phyloP scores from a whole-genome alignment of 2,113 vertebrate genomes.

The Dasypus novemcinctus region DNA sequence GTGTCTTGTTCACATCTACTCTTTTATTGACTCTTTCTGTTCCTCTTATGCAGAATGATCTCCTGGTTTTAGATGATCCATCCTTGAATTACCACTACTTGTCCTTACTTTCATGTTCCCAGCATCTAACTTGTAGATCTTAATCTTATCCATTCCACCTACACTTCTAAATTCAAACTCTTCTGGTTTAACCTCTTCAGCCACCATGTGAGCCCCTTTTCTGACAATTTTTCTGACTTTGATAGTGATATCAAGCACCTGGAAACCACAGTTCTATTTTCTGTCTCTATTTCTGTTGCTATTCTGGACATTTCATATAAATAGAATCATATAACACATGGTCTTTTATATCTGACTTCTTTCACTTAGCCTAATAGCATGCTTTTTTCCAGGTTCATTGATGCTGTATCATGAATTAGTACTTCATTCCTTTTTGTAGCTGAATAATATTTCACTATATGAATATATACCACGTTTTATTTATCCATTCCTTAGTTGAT shows the following conservation, averaged over 20 bases:
- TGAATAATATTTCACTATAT: not conserved
- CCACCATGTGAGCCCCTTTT: not conserved
- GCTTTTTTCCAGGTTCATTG: not conserved
- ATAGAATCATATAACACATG: not conserved
- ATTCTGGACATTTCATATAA: not conserved
- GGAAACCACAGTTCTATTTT: not conserved
- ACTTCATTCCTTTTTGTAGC: conserved; percentile 19
- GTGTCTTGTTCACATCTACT: not conserved
- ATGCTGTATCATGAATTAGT: not conserved
- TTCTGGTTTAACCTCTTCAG: not conserved
- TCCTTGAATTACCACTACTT: not conserved
- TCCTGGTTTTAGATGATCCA: not conserved
- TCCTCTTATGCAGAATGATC: not conserved
- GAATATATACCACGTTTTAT: not conserved
- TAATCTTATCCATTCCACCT: not conserved
- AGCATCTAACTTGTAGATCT: not conserved
- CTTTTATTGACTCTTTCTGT: not conserved
- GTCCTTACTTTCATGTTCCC: not conserved
- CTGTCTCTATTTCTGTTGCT: not conserved
- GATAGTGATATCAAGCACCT: not conserved
- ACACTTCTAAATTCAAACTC: not conserved
- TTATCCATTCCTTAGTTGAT: not conserved
- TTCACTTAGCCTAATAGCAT: not conserved
- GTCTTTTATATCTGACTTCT: not conserved
- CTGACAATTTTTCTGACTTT: not conserved